phyloP scores from a whole-genome alignment of 2,797 vertebrate genomes.

The Bradypodion ventrale region DNA sequence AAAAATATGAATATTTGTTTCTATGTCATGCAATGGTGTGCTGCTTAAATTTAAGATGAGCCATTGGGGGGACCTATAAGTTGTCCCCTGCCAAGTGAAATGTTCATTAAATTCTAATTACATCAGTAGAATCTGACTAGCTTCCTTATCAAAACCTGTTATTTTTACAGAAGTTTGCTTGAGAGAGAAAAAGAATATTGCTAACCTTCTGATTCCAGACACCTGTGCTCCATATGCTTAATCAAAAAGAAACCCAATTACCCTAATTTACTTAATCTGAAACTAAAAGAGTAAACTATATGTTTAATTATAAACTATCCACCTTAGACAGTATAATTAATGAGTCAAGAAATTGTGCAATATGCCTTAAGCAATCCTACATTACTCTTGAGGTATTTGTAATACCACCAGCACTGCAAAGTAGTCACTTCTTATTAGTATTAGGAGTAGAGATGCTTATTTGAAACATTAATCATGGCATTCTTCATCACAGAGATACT shows the following conservation, averaged over 20 bases:
- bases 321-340: conserved; percentile 80
- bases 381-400: conserved; percentile 72
- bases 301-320: conserved; percentile 81
- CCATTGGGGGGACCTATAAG: background rate
- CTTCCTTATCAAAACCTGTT: background rate
- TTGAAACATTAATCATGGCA: conserved; percentile 72
- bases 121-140: background rate
- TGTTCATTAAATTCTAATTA: background rate
- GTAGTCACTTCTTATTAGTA: conserved; percentile 76
- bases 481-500: conserved; percentile 41
- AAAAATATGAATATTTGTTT: too few relatives aligned
- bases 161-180: conserved; percentile 8
- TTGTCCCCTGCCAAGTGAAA: too few relatives aligned
- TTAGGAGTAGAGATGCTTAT: conserved; percentile 65
- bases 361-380: conserved; percentile 70
- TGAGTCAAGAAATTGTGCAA: conserved; percentile 73
- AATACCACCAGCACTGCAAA: conserved; percentile 47
- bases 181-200: conserved; percentile 24
- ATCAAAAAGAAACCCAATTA: conserved; percentile 73
- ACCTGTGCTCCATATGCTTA: conserved; percentile 62
- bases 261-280: conserved; percentile 71
- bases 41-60: too few relatives aligned
- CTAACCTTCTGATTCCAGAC: conserved; percentile 46
- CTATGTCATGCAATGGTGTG: too few relatives aligned
- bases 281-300: conserved; percentile 72